These are phyloP conservation scores for Luehdorfia chinensis DNA, from an alignment of 1,140 invertebrate species.

Conservation along the genomic window DNA sequence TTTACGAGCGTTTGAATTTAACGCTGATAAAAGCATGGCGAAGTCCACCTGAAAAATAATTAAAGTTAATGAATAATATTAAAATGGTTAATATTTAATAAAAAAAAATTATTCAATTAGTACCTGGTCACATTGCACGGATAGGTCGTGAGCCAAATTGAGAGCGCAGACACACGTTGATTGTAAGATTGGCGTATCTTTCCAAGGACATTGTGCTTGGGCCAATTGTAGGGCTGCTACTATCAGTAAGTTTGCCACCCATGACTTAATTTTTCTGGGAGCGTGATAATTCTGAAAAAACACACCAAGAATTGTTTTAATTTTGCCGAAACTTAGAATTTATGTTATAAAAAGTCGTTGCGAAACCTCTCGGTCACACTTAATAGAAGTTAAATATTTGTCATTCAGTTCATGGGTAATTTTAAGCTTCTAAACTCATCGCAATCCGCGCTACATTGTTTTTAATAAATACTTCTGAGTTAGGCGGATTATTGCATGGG, in stretches of 20 bases:
- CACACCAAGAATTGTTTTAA: conserved; percentile 3
- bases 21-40: conserved; percentile 81
- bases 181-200: conserved; percentile 83
- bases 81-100: background rate
- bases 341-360: too few species aligned
- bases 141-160: conserved; percentile 88
- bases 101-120: background rate
- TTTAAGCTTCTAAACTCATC: too few species aligned
- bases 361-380: too few species aligned
- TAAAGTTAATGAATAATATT: background rate
- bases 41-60: conserved; percentile 83
- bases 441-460: too few species aligned
- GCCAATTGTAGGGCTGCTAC: conserved; percentile 26
- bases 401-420: too few species aligned
- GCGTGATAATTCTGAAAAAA: conserved; percentile 29
- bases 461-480: too few species aligned
- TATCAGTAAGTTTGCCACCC: conserved; percentile 33
- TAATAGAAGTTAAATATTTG: too few species aligned
- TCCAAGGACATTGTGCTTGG: conserved; percentile 90
- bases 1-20: conserved; percentile 82
- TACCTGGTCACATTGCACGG: conserved; percentile 91
- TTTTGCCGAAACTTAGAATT: too few species aligned
- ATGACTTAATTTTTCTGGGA: conserved; percentile 25
- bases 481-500: too few species aligned
- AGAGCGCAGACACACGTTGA: conserved; percentile 93